phyloP scores from a whole-genome alignment of 2,797 vertebrate genomes.

The Mareca penelope region DNA sequence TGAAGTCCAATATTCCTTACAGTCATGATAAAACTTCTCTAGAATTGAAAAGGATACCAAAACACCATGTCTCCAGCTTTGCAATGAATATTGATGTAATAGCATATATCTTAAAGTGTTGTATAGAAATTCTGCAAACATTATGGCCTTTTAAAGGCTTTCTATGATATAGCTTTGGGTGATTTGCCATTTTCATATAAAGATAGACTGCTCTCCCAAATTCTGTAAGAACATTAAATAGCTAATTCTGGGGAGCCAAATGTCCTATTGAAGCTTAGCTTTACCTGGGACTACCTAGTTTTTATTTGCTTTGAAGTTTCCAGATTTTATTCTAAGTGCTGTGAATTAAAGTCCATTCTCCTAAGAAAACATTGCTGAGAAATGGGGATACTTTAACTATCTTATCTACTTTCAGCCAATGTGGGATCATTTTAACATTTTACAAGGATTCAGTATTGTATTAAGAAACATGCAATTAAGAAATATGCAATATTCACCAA shows the following conservation, averaged over 20 bases:
- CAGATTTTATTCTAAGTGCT: neutral
- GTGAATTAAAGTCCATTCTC: neutral
- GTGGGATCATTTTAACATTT: neutral
- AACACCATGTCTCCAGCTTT: neutral
- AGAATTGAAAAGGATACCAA: neutral
- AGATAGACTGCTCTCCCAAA: neutral
- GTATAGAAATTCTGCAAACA: neutral
- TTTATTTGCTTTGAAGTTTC: neutral
- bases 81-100: neutral
- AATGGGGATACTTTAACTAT: neutral
- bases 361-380: neutral
- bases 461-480: neutral
- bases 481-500: neutral
- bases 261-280: neutral
- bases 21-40: neutral
- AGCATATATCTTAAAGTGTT: neutral
- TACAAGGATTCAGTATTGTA: neutral
- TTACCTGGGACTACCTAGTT: neutral
- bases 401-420: neutral
- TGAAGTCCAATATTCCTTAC: neutral
- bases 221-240: neutral
- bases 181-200: neutral
- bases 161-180: neutral
- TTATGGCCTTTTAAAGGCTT: neutral
- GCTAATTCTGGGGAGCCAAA: neutral